A percentile compares a stretch with the other conserved stretches of the same genome.
These are phyloP conservation scores for Eurypyga helias DNA, from an alignment of 2,113 vertebrate genomes.

Conservation along the genomic window DNA sequence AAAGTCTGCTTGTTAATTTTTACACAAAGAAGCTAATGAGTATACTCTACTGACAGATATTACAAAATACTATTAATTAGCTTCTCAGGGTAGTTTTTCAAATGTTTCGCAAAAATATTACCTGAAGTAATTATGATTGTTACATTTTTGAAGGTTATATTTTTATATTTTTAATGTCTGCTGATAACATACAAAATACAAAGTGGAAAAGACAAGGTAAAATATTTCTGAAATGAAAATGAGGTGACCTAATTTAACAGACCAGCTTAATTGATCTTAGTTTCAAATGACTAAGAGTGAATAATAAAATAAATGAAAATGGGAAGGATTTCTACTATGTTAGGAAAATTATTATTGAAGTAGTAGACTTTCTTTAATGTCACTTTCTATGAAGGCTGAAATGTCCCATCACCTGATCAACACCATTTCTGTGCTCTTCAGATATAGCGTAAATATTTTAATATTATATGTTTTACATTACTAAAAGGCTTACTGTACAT, in stretches of 20 bases:
- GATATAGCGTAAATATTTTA: not conserved
- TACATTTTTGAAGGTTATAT: not conserved
- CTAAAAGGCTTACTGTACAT: not conserved
- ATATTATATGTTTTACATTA: not conserved
- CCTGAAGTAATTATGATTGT: not conserved
- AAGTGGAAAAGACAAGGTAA: not conserved
- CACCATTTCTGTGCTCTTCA: not conserved
- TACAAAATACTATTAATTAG: not conserved
- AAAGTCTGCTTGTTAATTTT: not conserved
- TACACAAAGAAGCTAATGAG: not conserved
- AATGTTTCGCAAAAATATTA: not conserved
- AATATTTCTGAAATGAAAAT: not conserved
- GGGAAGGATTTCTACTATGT: not conserved
- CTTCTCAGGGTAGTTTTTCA: not conserved
- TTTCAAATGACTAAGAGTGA: not conserved
- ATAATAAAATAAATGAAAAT: not conserved
- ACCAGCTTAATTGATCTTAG: not conserved
- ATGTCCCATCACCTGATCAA: not conserved
- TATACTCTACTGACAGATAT: not conserved
- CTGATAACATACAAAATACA: not conserved
- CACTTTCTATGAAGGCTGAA: not conserved
- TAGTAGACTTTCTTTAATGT: not conserved
- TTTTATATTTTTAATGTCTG: not conserved
- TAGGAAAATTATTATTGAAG: not conserved
- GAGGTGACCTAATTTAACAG: not conserved